Evolutionary conservation across 2,888 invertebrate species (phyloP).

Genomic region (Rutpela maculata): DNA sequence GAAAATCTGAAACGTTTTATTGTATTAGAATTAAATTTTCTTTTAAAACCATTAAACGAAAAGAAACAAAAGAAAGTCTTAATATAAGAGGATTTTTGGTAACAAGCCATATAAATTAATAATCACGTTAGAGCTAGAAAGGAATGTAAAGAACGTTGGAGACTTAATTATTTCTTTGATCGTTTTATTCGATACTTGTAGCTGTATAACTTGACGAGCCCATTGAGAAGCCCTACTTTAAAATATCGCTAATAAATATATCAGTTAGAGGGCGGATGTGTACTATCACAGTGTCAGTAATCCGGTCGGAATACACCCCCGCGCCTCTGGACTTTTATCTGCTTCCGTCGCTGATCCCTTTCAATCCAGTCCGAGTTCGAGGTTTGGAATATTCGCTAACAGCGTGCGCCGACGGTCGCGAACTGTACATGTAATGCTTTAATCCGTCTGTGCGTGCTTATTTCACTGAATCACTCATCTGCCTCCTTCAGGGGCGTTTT

Average conservation of each 20-base stretch:
- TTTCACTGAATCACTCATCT: constrained; percentile 68
- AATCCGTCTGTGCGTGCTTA: constrained; percentile 69
- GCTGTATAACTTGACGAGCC: constrained; percentile 38
- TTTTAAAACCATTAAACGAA: constrained; percentile 42
- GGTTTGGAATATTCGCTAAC: constrained; percentile 55
- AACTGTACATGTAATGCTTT: constrained; percentile 65
- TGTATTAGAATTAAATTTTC: constrained; percentile 17
- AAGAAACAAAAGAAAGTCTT: constrained; percentile 68
- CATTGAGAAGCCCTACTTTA: constrained; percentile 56
- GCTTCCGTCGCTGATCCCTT: constrained; percentile 69
- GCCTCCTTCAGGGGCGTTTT: constrained; percentile 56
- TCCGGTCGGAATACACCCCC: constrained; percentile 65
- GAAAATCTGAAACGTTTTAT: constrained; percentile 19
- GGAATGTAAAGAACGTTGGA: constrained; percentile 61
- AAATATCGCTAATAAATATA: constrained; percentile 57
- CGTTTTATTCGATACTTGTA: constrained; percentile 52
- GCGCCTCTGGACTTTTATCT: constrained; percentile 68
- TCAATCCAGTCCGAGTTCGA: constrained; percentile 65
- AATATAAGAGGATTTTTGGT: constrained; percentile 68
- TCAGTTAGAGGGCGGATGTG: constrained; percentile 67
- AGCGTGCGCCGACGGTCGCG: constrained; percentile 43
- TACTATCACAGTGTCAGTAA: constrained; percentile 68
- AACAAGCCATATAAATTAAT: constrained; percentile 71
- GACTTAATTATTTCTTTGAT: constrained; percentile 68
- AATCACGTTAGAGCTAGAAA: constrained; percentile 64